Evolutionary conservation across 2,888 invertebrate genomes (phyloP).

Genomic region (Julus scandinavius): DNA sequence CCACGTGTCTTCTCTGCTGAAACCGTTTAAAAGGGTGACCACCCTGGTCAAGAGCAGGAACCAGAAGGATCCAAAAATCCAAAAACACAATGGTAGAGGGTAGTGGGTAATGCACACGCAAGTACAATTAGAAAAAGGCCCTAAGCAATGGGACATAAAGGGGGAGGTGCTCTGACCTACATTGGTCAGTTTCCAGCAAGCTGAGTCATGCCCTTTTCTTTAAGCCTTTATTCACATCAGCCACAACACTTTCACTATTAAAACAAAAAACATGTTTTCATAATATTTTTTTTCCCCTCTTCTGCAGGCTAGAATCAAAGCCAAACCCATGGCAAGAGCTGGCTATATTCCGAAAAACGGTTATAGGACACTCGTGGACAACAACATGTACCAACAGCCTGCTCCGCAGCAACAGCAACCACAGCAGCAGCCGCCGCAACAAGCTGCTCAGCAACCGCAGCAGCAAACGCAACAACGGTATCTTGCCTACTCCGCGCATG

Average conservation of each 20-base stretch:
- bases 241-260: too few relatives aligned
- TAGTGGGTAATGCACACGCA: too few relatives aligned
- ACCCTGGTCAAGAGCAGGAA: neutral
- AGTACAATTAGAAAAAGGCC: too few relatives aligned
- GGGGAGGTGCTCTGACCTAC: too few relatives aligned
- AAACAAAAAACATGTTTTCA: neutral
- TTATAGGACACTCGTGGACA: constrained; percentile 71
- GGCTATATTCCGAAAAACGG: constrained; percentile 75
- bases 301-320: constrained; percentile 78
- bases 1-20: too few relatives aligned
- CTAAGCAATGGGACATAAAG: too few relatives aligned
- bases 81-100: too few relatives aligned
- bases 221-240: too few relatives aligned
- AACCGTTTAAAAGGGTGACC: too few relatives aligned
- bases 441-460: constrained; percentile 59
- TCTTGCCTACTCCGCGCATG: constrained; percentile 57
- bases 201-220: too few relatives aligned
- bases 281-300: neutral
- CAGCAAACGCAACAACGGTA: constrained; percentile 58
- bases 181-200: too few relatives aligned
- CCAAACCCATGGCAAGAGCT: constrained; percentile 77
- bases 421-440: constrained; percentile 59
- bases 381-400: constrained; percentile 59
- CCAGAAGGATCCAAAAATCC: too few relatives aligned
- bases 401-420: constrained; percentile 61